Evolutionary conservation across 2,797 vertebrate genomes (phyloP).

Genomic region (Dipus sagitta): DNA sequence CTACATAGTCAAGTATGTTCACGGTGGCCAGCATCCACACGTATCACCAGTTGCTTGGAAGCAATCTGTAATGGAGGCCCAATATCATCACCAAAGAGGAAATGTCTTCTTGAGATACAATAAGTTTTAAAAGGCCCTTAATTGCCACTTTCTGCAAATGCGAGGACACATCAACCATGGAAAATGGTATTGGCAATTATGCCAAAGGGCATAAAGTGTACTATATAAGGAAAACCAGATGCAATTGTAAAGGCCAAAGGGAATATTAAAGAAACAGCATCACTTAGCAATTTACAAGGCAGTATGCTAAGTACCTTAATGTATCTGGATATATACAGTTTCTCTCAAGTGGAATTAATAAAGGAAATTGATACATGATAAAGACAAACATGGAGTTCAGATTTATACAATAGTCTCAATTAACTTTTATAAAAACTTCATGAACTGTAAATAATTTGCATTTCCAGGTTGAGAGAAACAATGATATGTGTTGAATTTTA

Average conservation of each 20-base stretch:
- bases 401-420: neutral
- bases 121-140: constrained; percentile 66
- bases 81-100: neutral
- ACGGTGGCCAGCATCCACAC: too few relatives aligned
- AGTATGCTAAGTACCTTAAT: constrained; percentile 48
- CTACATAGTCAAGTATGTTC: neutral
- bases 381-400: constrained; percentile 32
- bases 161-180: constrained; percentile 1
- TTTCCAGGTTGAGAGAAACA: constrained; percentile 62
- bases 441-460: constrained; percentile 45
- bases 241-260: constrained; percentile 51
- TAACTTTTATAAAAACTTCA: constrained; percentile 39
- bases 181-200: constrained; percentile 57
- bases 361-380: constrained; percentile 47
- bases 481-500: constrained; percentile 27
- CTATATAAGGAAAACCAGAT: constrained; percentile 60
- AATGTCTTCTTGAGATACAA: constrained; percentile 49
- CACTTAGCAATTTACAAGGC: constrained; percentile 62
- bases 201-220: constrained; percentile 42
- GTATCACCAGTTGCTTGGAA: constrained; percentile 44
- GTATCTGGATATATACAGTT: constrained; percentile 49
- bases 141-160: constrained; percentile 56
- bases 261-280: constrained; percentile 66
- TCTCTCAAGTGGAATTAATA: constrained; percentile 68
- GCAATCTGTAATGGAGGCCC: constrained; percentile 22